Conservation (phyloP, 2,888 invertebrate genomes). For the Hipparchia sbordonii region DNA sequence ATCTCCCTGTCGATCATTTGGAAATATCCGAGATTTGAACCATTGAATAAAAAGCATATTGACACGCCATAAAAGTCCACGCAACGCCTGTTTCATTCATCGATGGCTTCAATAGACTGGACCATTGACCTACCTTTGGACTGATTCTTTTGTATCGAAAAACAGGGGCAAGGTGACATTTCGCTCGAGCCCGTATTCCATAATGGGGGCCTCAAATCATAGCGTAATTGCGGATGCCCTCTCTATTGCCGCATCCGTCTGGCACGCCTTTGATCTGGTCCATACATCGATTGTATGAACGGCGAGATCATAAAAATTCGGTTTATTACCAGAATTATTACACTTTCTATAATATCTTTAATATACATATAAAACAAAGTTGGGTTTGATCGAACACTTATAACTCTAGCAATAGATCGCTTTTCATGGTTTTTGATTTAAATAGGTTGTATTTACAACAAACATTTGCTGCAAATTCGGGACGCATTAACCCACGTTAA, state of each 20-base stretch:
- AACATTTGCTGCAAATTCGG: no score
- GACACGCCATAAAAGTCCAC: not conserved
- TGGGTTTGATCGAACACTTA: no score
- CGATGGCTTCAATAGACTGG: not conserved
- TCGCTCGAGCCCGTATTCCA: slow-evolving; percentile 43
- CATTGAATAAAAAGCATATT: not conserved
- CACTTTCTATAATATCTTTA: no score
- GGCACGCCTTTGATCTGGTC: slow-evolving; percentile 44
- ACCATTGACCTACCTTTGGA: slow-evolving; percentile 9
- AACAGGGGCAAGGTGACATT: slow-evolving; percentile 43
- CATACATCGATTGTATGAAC: not conserved
- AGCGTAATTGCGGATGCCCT: slow-evolving; percentile 66
- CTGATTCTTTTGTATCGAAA: slow-evolving; percentile 29
- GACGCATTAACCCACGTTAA: no score
- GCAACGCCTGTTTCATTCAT: not conserved
- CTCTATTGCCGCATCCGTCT: slow-evolving; percentile 57
- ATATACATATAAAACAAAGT: no score
- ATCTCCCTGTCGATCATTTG: not conserved
- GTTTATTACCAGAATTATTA: no score
- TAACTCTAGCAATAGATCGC: no score
- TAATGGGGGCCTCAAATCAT: slow-evolving; percentile 62
- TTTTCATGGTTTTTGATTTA: no score
- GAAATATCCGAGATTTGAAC: not conserved
- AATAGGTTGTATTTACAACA: no score
- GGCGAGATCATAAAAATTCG: no score